These are phyloP conservation scores for Neomorphus geoffroyi DNA, from an alignment of 2,797 vertebrate species.

Conservation along the genomic window DNA sequence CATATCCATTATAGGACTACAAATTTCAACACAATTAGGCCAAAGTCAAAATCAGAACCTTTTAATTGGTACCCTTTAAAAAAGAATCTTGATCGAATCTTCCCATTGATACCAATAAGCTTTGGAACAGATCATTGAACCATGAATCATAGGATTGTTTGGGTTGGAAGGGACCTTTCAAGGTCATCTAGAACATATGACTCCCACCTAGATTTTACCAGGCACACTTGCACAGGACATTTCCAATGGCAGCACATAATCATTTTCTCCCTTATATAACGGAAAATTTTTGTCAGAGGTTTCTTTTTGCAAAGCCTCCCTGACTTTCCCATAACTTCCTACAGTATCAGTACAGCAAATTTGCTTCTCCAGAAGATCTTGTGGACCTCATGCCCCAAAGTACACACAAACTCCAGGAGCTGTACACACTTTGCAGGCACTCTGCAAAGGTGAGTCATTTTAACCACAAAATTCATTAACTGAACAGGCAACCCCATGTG, in stretches of 20 bases:
- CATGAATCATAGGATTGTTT: background rate
- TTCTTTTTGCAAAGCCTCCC: constrained; percentile 31
- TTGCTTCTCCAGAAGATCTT: background rate
- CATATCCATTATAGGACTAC: background rate
- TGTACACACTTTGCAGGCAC: background rate
- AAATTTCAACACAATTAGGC: constrained; percentile 12
- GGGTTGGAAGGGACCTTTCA: background rate
- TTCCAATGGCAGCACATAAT: background rate
- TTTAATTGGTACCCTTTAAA: constrained; percentile 8
- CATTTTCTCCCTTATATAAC: background rate
- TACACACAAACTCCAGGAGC: fast-evolving
- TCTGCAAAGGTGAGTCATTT: background rate
- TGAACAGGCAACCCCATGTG: background rate
- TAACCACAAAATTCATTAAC: constrained; percentile 21
- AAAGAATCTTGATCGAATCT: background rate
- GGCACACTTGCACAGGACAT: background rate
- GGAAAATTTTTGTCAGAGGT: background rate
- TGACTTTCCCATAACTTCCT: constrained; percentile 49
- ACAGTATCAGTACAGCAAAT: background rate
- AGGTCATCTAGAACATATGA: background rate
- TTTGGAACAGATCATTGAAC: background rate
- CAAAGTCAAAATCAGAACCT: constrained; percentile 28
- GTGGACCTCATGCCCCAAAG: background rate
- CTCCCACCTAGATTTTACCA: constrained; percentile 45
- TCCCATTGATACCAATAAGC: background rate